A percentile compares a stretch with the other conserved stretches of the same genome.
phyloP scores from a whole-genome alignment of 2,888 invertebrate species.

The Macrophya annulata region DNA sequence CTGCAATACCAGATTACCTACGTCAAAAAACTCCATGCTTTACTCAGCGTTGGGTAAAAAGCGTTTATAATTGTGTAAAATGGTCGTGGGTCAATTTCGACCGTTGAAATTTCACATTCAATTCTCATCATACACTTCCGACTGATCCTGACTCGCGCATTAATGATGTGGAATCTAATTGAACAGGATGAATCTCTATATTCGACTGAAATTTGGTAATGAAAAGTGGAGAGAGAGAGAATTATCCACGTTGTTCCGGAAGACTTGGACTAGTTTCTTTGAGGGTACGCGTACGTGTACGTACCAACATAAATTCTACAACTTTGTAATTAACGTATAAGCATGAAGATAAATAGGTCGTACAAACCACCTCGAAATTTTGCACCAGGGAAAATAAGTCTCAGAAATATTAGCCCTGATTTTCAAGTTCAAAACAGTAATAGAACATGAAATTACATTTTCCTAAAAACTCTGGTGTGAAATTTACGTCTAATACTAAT shows the following conservation, averaged over 20 bases:
- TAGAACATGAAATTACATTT: background rate
- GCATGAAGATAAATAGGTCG: slow-evolving; percentile 16
- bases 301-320: slow-evolving; percentile 9
- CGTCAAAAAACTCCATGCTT: background rate
- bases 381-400: background rate
- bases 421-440: slow-evolving; percentile 1
- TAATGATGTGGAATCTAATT: background rate
- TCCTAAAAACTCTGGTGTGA: background rate
- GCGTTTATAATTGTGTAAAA: background rate
- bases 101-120: background rate
- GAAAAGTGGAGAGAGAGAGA: background rate
- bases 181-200: background rate
- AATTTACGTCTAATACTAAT: slow-evolving; percentile 27
- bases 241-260: background rate
- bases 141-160: background rate
- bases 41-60: background rate
- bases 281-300: background rate
- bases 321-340: slow-evolving; percentile 24
- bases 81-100: background rate
- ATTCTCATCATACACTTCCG: background rate
- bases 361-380: background rate
- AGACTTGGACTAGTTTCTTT: slow-evolving; percentile 24
- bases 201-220: background rate
- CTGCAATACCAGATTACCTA: background rate
- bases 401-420: slow-evolving; percentile 9